Evolutionary conservation across 2,797 vertebrate species (phyloP), one percentile per base, ranked within the genome.

Genomic region (Channallabes apus): DNA sequence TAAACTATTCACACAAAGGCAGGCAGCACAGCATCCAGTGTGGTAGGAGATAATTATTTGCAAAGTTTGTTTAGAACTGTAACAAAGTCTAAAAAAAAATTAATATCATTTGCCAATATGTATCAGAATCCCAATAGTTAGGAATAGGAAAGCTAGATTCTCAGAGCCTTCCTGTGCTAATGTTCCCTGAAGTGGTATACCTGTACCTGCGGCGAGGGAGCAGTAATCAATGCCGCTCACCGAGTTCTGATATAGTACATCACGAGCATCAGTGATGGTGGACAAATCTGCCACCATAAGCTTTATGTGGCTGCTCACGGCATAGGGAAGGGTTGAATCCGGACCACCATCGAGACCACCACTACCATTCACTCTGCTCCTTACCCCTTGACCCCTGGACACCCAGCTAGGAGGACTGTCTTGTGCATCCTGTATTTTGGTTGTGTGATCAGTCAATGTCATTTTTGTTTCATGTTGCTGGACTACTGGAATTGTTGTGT

Each of bases 371-470:
- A 1, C 32, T 79, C 32, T 80, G n/a, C 8, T 72, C 56, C 22
- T 59, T 41, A 54, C 6, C 56, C 24, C 15, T 59, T 46, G 17
- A 46, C 18, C 76, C n/a, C 77, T 62, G 84, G 84, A 59, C 32
- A n/a, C 56, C 46, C 56, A 61, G 54, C 32, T 59, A 14, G 6
- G 54, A 54, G 9, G 6, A 69, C 27, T 41, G 35, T 79, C 32
- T 35, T 69, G 61, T 80, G 61, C 24, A 64, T 56, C 24, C 15
- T 79, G 14, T 61, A n/a, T 79, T 68, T 61, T 32, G 75, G 64
- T 59, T 61, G 14, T 80, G 64, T 61, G 18, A 65, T 38, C 29
- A 56, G 73, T 77, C 7, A 20, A 38, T 79, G 75, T 78, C 6
- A 14, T 18, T 84, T 15, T 32, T 71, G 14, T 54, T 14, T 14